Percentiles rank a stretch among this genome's conserved stretches.
These are phyloP conservation scores for Myanophis thanlyinensis DNA, from an alignment of 2,113 vertebrate genomes.

Conservation along the genomic window DNA sequence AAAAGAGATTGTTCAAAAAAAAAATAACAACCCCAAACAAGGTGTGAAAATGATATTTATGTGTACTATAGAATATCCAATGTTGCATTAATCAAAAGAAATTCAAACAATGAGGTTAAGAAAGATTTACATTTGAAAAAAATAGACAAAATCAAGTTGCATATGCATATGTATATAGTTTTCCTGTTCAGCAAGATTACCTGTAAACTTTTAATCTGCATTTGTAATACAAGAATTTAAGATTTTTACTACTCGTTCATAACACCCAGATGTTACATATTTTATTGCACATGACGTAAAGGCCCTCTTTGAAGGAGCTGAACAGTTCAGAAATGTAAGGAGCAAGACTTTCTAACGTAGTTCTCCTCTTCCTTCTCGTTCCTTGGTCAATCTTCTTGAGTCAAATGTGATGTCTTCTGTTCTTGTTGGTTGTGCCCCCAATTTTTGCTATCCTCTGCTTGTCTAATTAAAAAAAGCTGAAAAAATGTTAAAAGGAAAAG, in stretches of 20 bases:
- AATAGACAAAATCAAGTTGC: background rate
- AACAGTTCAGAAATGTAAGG: background rate
- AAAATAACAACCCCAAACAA: background rate
- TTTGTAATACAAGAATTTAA: background rate
- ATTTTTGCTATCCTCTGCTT: background rate
- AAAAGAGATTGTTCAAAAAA: background rate
- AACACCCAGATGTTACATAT: background rate
- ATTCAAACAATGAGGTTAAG: background rate
- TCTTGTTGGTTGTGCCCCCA: background rate
- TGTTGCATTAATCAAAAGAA: background rate
- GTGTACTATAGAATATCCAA: background rate
- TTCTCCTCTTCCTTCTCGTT: background rate
- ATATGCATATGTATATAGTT: conserved; percentile 37
- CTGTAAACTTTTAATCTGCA: background rate
- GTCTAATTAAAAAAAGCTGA: conserved; percentile 4
- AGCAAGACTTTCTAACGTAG: background rate
- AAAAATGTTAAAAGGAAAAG: background rate
- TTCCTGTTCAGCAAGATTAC: background rate
- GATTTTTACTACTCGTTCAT: background rate
- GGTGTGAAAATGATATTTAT: background rate
- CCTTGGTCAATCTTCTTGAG: background rate
- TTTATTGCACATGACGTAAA: background rate
- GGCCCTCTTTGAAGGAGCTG: background rate
- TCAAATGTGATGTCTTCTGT: background rate
- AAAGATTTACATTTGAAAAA: background rate